These are phyloP conservation scores for Amphiprion clarkii DNA, from an alignment of 2,797 vertebrate genomes.

Conservation along the genomic window DNA sequence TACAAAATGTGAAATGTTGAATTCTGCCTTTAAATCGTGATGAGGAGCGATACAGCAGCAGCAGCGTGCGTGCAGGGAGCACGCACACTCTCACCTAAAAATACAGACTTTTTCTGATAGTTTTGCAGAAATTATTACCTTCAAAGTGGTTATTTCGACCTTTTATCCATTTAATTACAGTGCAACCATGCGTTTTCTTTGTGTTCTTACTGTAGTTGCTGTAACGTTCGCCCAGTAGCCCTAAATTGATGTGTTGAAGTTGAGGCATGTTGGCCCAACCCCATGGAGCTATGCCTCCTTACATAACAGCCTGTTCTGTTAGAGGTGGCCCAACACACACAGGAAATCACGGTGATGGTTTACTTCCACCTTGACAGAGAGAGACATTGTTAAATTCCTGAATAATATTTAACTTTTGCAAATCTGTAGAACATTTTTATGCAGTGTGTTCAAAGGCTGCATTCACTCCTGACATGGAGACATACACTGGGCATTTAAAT, in stretches of 20 bases:
- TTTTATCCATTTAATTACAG: neutral
- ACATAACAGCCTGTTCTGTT: conserved; percentile 50
- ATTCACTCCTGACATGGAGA: neutral
- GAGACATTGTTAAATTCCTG: conserved; percentile 25
- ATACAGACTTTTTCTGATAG: neutral
- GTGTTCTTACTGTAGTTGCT: conserved; percentile 1
- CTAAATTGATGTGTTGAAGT: conserved; percentile 42
- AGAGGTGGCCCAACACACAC: conserved; percentile 6
- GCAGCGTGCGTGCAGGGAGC: neutral
- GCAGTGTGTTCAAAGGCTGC: neutral
- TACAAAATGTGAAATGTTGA: neutral
- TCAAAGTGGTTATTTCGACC: neutral
- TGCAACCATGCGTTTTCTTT: neutral
- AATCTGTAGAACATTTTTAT: conserved; percentile 15
- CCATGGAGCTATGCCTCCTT: conserved; percentile 69
- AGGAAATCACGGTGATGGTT: neutral
- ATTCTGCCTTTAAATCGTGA: neutral
- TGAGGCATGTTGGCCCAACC: conserved; percentile 72
- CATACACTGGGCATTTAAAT: neutral
- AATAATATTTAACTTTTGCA: conserved; percentile 53
- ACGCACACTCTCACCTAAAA: neutral
- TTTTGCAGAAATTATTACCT: neutral
- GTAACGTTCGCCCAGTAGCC: neutral
- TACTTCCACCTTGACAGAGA: neutral
- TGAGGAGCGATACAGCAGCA: neutral